These are phyloP conservation scores for Hippocampus abdominalis DNA, from an alignment of 2,113 vertebrate species.

Conservation along the genomic window DNA sequence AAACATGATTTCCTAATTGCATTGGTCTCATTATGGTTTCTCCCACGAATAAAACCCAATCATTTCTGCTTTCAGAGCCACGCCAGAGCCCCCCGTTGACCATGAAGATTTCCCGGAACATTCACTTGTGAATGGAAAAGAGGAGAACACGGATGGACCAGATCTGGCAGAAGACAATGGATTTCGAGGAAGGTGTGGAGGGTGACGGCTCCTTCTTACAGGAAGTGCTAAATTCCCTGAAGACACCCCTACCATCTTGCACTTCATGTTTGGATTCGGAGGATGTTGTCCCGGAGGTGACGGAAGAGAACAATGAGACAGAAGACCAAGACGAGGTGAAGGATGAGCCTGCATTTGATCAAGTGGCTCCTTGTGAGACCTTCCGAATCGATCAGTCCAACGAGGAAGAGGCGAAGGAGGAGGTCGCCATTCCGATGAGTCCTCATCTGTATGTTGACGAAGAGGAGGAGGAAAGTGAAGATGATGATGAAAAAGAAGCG, in stretches of 20 bases:
- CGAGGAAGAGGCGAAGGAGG: conserved; percentile 6
- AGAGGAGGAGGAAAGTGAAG: conserved; percentile 5
- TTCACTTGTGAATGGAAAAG: neutral
- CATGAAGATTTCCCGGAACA: conserved; percentile 30
- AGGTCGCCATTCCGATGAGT: neutral
- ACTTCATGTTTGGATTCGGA: conserved; percentile 40
- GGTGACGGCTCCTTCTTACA: conserved; percentile 65
- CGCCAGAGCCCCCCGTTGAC: conserved; percentile 52
- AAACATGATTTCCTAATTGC: conserved; percentile 14
- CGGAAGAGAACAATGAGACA: conserved; percentile 20
- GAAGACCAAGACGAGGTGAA: conserved; percentile 20
- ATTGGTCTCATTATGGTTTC: neutral
- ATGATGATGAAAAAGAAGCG: conserved; percentile 3
- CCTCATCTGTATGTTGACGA: neutral
- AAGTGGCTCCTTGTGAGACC: neutral
- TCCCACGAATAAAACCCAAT: neutral
- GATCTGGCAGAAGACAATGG: conserved; percentile 16
- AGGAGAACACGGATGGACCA: conserved; percentile 8
- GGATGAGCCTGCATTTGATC: conserved; percentile 8
- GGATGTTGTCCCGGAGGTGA: conserved; percentile 22
- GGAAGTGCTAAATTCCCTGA: conserved; percentile 72
- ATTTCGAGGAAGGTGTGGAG: neutral
- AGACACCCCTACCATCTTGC: conserved; percentile 45
- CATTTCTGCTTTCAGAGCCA: conserved; percentile 24
- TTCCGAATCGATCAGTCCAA: neutral